These are phyloP conservation scores for Theristicus caerulescens DNA, from an alignment of 2,113 vertebrate genomes.

Conservation along the genomic window DNA sequence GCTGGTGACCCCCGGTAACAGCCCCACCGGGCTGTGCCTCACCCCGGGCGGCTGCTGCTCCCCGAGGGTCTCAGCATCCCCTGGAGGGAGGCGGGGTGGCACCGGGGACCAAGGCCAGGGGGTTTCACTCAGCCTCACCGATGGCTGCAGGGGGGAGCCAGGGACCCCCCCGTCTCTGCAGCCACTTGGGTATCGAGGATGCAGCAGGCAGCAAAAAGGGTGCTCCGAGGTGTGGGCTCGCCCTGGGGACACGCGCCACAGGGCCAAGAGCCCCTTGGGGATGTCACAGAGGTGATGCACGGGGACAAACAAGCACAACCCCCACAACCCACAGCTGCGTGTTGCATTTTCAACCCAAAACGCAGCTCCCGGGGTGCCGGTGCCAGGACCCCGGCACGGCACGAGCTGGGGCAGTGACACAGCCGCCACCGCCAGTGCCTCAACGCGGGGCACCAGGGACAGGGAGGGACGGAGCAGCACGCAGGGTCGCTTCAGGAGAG, in stretches of 20 bases:
- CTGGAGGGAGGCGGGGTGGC: fast-evolving
- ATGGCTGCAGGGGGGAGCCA: background rate
- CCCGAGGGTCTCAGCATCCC: background rate
- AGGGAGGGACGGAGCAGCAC: fast-evolving
- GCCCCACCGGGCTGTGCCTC: fast-evolving
- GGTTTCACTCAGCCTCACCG: background rate
- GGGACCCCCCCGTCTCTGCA: background rate
- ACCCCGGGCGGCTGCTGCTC: background rate
- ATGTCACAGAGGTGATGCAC: background rate
- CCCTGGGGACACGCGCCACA: background rate
- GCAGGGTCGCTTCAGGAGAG: fast-evolving
- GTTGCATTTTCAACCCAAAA: background rate
- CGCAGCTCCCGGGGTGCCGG: fast-evolving
- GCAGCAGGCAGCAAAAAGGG: background rate
- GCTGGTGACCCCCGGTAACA: background rate
- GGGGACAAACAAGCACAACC: background rate
- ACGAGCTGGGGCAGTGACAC: background rate
- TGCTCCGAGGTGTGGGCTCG: fast-evolving
- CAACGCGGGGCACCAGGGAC: fast-evolving
- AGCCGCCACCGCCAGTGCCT: background rate
- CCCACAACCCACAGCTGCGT: fast-evolving
- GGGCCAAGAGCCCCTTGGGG: background rate
- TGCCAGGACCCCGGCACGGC: fast-evolving
- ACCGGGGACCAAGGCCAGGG: background rate
- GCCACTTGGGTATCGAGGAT: background rate